Evolutionary conservation across 2,888 invertebrate genomes (phyloP), one percentile per base, ranked within the genome.

Genomic region (Ennomos quercinarius): DNA sequence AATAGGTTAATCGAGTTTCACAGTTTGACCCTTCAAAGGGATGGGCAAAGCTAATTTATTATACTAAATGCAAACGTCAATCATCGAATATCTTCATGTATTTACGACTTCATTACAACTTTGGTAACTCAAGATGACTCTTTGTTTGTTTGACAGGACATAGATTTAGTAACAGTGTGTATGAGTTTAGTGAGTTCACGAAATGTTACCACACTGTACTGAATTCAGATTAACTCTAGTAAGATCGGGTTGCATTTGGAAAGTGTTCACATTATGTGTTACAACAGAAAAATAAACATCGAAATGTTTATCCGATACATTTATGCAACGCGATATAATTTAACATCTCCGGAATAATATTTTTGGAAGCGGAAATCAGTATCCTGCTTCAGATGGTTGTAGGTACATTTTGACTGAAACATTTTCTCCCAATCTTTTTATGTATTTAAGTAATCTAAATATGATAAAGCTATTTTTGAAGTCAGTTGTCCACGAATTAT

Each of bases 1-100:
- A 72, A 73, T 74, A 78, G 77, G 76, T 80, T 83, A 87, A 85
- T 86, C 81, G 80, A 76, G 79, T 80, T 81, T 80, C 73, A 76
- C 71, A 74, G 77, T 77, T 71, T 81, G 84, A 83, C 77, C 79
- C 72, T 71, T 63, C 68, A 63, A 74, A 76, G 78, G 77, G 77
- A 78, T 77, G 72, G 68, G 58, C 63, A 63, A 69, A 74, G 57
- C 66, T 74, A 79, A 83, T 84, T 83, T 82, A 76, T 83, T 77
- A 77, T 66, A 71, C 67, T 67, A 76, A 81, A 81, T 78, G 70
- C 70, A 66, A 72, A 78, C 73, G 84, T 86, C 84, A 85, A 83
- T 86, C 83, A 80, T 69, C 54, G 57, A 69, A 42, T 60, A 74
- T 74, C 66, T 27, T 41, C 17, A 27, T 27, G 6, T 6, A 27